Evolutionary conservation across 2,888 invertebrate genomes (phyloP).

Genomic region (Tachina lurida): DNA sequence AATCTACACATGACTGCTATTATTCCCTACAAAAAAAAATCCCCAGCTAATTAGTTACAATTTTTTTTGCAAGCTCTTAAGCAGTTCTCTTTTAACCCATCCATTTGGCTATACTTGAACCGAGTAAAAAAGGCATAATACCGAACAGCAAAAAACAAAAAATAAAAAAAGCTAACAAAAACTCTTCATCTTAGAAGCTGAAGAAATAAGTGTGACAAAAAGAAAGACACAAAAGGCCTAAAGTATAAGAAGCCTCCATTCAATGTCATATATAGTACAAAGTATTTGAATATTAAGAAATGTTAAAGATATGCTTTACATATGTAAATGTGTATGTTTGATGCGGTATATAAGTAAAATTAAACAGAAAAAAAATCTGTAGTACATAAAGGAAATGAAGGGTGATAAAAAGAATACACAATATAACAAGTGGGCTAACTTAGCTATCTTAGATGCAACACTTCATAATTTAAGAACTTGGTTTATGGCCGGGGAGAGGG

Average conservation of each 20-base stretch:
- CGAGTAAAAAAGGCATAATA: constrained; percentile 53
- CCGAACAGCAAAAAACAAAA: constrained; percentile 14
- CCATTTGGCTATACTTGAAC: constrained; percentile 66
- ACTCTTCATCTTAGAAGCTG: constrained; percentile 16
- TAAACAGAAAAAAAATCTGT: neutral
- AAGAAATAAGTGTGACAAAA: neutral
- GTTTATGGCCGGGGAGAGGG: neutral
- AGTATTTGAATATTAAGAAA: constrained; percentile 25
- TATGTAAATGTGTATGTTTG: constrained; percentile 25
- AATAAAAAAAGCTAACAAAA: neutral
- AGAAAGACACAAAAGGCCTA: constrained; percentile 32
- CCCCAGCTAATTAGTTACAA: constrained; percentile 55
- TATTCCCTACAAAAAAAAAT: neutral
- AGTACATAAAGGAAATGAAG: constrained; percentile 34
- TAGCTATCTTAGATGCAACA: constrained; percentile 71
- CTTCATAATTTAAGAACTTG: constrained; percentile 53
- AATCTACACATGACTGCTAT: neutral
- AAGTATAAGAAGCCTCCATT: constrained; percentile 20
- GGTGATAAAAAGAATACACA: constrained; percentile 49
- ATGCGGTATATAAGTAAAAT: neutral
- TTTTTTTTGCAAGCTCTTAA: constrained; percentile 23
- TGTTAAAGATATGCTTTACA: constrained; percentile 6
- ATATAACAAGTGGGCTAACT: constrained; percentile 72
- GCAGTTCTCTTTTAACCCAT: constrained; percentile 57
- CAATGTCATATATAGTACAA: constrained; percentile 54